Evolutionary conservation across 2,797 vertebrate species (phyloP).

Genomic region (Sebastes iracundus): DNA sequence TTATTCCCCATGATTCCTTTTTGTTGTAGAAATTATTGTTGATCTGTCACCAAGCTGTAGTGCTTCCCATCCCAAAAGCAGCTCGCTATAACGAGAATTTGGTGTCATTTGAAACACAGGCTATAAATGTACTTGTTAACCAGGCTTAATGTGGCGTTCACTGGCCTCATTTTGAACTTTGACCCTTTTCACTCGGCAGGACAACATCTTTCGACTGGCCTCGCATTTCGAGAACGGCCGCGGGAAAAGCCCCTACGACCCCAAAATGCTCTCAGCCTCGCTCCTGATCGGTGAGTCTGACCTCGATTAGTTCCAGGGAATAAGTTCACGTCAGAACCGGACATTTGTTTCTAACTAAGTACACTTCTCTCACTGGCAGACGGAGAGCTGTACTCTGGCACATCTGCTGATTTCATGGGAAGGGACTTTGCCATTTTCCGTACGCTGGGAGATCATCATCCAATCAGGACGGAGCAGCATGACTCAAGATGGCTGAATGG

Average conservation of each 20-base stretch:
- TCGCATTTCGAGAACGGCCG: conserved; percentile 94
- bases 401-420: conserved; percentile 97
- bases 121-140: conserved; percentile 51
- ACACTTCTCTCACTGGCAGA: conserved; percentile 78
- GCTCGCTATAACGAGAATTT: conserved; percentile 32
- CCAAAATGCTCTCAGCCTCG: conserved; percentile 93
- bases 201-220: conserved; percentile 92
- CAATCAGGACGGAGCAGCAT: conserved; percentile 95
- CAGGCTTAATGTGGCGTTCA: conserved; percentile 29
- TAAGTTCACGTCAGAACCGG: not conserved
- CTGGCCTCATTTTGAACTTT: conserved; percentile 58
- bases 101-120: conserved; percentile 57
- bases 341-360: conserved; percentile 54
- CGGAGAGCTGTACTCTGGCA: conserved; percentile 95
- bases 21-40: not conserved
- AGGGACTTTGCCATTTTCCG: conserved; percentile 97
- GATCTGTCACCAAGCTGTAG: conserved; percentile 1
- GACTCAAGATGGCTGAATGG: conserved; percentile 97
- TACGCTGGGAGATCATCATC: conserved; percentile 93
- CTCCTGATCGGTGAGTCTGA: conserved; percentile 89
- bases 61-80: conserved; percentile 5
- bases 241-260: conserved; percentile 96
- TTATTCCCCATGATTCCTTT: not conserved
- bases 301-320: conserved; percentile 52
- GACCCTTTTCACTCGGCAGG: conserved; percentile 79